Conservation (phyloP, 2,797 vertebrate genomes). For the Sebastes nivosus region DNA sequence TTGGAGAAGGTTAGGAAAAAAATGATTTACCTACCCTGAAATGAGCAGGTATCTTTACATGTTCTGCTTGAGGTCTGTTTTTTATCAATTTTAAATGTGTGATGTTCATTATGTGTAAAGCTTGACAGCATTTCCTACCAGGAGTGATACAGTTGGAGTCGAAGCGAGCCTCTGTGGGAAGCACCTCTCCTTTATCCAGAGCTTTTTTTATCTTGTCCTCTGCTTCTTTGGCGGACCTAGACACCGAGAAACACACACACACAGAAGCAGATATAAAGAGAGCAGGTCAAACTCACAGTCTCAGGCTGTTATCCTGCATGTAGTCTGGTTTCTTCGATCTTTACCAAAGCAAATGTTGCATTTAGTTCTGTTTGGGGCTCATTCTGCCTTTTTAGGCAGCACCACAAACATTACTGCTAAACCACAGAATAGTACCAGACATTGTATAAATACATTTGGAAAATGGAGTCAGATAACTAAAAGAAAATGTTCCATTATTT, state of each 20-base stretch:
- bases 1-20: neutral
- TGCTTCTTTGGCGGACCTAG: constrained; percentile 96
- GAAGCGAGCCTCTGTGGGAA: constrained; percentile 95
- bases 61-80: neutral
- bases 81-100: neutral
- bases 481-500: neutral
- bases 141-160: constrained; percentile 99
- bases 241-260: constrained; percentile 10
- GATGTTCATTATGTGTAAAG: neutral
- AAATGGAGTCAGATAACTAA: neutral
- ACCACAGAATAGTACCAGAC: neutral
- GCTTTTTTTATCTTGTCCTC: constrained; percentile 99
- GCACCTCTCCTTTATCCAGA: constrained; percentile 95
- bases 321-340: neutral
- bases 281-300: constrained; percentile 15
- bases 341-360: constrained; percentile 1
- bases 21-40: neutral
- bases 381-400: neutral
- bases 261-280: neutral
- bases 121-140: constrained; percentile 77
- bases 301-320: neutral
- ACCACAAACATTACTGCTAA: neutral
- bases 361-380: neutral
- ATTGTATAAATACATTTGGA: neutral
- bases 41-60: neutral